Conservation (phyloP, 2,113 vertebrate species). For the Speoplatyrhinus poulsoni region DNA sequence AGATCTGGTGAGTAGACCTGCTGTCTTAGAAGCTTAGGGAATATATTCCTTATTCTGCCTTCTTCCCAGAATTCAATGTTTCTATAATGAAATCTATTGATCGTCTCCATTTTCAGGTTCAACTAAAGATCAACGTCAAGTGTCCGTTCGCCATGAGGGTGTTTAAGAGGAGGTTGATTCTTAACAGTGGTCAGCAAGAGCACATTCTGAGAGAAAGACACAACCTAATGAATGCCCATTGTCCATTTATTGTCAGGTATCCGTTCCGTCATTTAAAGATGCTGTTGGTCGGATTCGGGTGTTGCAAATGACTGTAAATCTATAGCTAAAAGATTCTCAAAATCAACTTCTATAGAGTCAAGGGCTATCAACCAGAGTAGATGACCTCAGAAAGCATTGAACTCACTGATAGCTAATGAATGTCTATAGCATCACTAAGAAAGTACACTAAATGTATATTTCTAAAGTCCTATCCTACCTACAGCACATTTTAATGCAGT, state of each 20-base stretch:
- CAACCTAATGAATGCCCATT: slow-evolving; percentile 64
- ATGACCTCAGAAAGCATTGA: no score
- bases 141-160: slow-evolving; percentile 70
- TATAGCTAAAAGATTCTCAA: no score
- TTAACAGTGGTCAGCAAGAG: slow-evolving; percentile 52
- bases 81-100: slow-evolving; percentile 40
- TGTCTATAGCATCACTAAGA: no score
- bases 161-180: slow-evolving; percentile 64
- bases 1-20: slow-evolving; percentile 67
- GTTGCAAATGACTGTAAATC: no score
- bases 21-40: slow-evolving; percentile 16
- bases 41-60: background rate
- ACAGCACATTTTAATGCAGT: background rate
- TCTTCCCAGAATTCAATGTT: slow-evolving; percentile 35
- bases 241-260: slow-evolving; percentile 75
- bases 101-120: slow-evolving; percentile 58
- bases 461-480: background rate
- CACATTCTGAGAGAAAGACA: slow-evolving; percentile 62
- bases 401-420: no score
- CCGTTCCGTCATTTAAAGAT: no score
- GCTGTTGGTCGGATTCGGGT: no score
- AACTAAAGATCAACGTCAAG: slow-evolving; percentile 58
- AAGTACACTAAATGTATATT: no score
- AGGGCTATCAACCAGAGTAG: no score
- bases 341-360: no score